Evolutionary conservation across 2,113 vertebrate species (phyloP).

Genomic region (Lamprologus speciosus): DNA sequence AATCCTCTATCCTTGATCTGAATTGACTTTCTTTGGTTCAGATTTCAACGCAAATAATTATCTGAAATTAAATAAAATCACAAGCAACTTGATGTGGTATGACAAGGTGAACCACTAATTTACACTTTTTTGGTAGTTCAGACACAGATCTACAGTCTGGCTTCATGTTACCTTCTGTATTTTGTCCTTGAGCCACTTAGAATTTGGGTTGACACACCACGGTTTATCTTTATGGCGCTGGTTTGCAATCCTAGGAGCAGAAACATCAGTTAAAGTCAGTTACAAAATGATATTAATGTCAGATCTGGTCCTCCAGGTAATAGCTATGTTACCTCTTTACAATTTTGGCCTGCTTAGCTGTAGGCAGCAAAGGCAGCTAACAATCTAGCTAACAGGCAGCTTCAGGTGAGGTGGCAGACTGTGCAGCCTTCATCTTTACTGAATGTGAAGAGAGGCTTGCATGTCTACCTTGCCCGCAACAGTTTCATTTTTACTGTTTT

Average conservation of each 20-base stretch:
- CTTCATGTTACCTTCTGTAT: not conserved
- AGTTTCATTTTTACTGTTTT: not conserved
- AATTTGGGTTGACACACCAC: not conserved
- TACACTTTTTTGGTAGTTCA: not conserved
- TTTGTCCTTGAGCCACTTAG: not conserved
- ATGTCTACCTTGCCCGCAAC: not conserved
- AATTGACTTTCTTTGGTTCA: not conserved
- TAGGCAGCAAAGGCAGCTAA: not conserved
- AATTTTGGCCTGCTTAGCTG: not conserved
- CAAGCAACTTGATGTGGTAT: fast-evolving
- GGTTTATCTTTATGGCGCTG: not conserved
- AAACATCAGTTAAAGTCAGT: not conserved
- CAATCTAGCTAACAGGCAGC: not conserved
- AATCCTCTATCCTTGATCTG: not conserved
- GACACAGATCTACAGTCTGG: not conserved
- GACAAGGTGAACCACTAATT: not conserved
- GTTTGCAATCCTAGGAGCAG: not conserved
- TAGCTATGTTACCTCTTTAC: fast-evolving
- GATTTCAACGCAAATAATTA: not conserved
- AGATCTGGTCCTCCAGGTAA: not conserved
- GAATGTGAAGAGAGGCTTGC: not conserved
- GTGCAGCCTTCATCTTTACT: not conserved
- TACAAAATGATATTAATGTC: not conserved
- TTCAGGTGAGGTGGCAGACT: not conserved
- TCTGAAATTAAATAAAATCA: not conserved